Conservation (phyloP, 2,888 invertebrate species). For the Aspidiotus destructor region DNA sequence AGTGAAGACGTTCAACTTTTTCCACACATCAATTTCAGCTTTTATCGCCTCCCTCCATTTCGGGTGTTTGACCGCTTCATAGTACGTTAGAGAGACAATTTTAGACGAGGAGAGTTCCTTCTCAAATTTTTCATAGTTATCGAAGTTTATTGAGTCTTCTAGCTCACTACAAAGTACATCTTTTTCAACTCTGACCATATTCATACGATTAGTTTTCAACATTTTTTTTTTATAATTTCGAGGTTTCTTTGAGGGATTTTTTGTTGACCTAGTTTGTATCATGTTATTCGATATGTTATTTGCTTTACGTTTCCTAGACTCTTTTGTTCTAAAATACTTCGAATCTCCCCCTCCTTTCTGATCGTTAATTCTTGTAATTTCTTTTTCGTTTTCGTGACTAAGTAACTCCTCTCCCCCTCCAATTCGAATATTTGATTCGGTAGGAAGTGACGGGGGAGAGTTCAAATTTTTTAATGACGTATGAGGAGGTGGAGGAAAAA, state of each 20-base stretch:
- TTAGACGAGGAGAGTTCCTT: background rate
- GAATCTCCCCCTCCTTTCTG: too few species aligned
- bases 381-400: too few species aligned
- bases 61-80: background rate
- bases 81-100: background rate
- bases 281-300: background rate
- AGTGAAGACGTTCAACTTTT: background rate
- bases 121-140: background rate
- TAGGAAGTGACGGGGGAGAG: too few species aligned
- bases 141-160: background rate
- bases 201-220: background rate
- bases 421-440: too few species aligned
- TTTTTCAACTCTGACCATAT: background rate
- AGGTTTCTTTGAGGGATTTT: background rate
- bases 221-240: background rate
- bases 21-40: background rate
- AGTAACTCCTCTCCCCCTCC: slow-evolving; percentile 3
- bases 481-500: background rate
- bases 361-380: too few species aligned
- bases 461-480: too few species aligned
- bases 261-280: background rate
- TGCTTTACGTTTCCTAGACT: too few species aligned
- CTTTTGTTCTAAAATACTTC: too few species aligned
- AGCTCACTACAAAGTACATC: background rate
- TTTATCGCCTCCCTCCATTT: background rate